Evolutionary conservation across 1,140 invertebrate genomes (phyloP), one percentile per base, ranked within the genome.

Genomic region (Drosophila arizonae): DNA sequence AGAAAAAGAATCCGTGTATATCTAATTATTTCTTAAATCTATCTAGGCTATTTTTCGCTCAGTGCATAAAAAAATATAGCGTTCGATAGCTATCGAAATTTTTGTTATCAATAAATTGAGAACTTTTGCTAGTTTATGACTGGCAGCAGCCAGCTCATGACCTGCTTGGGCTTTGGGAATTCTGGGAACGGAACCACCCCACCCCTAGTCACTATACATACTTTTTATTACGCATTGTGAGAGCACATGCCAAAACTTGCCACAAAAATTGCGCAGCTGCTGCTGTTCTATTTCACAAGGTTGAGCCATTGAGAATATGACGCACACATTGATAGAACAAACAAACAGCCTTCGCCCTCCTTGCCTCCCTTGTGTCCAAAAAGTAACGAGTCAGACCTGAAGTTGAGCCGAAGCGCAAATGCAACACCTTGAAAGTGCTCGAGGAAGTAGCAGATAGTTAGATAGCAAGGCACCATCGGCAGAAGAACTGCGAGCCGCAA

Each of bases 161-260:
- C 56, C 56, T 60, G 57, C 43, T 46, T 11, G 30, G 26, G 17
- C 10, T 50, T 39, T 57, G 30, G 9, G n/a, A 43, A 51, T 54
- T 65, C 15, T n/a, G 26, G 17, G 43, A 50, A 71, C 62, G 13
- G 11, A 39, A 39, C 10, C 36, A 36, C 10, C 62, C 28, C 51
- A 10, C 36, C 36, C n/a, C 48, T 1, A 0, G 21, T 24, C 21
- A 0, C 0, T 3, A 24, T 24, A 3, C 9, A 43, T 6, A 51
- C 1, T 3, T 11, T 43, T 41, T 56, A 82, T 71, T 79, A 66
- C 79, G 78, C 62, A 69, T 72, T 68, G 67, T 61, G 67, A 46
- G 61, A 70, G 79, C 79, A 82, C 71, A 81, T 81, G 80, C 76
- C 75, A 74, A 68, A 81, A 84, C 66, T 79, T 76, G 80, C 66